These are phyloP conservation scores for Eulemur coronatus DNA, from an alignment of 2,797 vertebrate species.

Conservation along the genomic window DNA sequence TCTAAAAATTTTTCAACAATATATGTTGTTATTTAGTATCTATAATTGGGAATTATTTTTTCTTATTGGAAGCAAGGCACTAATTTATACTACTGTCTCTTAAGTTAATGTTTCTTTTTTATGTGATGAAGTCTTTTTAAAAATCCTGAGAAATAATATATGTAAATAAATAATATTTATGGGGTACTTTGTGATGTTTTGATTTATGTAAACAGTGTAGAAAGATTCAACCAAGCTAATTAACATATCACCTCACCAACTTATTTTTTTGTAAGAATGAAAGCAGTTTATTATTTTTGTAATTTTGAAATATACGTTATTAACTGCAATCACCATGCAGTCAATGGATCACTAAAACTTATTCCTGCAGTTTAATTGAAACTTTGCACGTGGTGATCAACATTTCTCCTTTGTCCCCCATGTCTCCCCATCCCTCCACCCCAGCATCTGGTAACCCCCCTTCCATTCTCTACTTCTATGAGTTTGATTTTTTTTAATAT, in stretches of 20 bases:
- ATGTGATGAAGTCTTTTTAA: not conserved
- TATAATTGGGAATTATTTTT: not conserved
- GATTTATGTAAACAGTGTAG: not conserved
- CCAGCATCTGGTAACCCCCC: not conserved
- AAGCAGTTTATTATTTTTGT: not conserved
- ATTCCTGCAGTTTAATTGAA: not conserved
- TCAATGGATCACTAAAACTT: not conserved
- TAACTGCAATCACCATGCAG: not conserved
- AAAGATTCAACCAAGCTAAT: not conserved
- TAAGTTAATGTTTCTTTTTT: not conserved
- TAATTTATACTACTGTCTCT: not conserved
- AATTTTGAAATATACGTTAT: not conserved
- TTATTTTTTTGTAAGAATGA: not conserved
- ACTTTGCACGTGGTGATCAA: not conserved
- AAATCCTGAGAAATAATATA: not conserved
- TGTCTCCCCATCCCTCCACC: accelerated
- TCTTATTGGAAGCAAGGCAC: not conserved
- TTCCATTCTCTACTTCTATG: not conserved
- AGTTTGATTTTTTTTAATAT: not conserved
- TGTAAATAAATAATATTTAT: not conserved
- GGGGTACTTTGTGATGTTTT: not conserved
- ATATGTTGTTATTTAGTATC: not conserved
- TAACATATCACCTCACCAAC: not conserved
- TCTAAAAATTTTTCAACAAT: not conserved
- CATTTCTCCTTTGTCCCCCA: not conserved